Conservation (phyloP, 2,888 invertebrate genomes). For the Apamea sordens region DNA sequence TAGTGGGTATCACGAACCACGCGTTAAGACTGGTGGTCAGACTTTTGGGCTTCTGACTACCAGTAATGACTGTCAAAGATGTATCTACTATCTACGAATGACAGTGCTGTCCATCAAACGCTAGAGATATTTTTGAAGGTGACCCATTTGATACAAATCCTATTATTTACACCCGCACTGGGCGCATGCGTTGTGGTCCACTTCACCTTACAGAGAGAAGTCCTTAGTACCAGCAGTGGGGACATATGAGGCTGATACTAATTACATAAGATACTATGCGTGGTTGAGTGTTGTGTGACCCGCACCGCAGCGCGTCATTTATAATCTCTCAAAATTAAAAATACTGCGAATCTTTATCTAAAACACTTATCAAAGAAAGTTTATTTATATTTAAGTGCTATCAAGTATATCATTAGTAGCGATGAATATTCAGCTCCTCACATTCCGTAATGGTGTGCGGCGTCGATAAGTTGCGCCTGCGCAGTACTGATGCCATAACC, state of each 20-base stretch:
- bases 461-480: constrained; percentile 64
- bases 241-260: not conserved
- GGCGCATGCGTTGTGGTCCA: too few species aligned
- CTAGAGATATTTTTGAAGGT: not conserved
- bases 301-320: not conserved
- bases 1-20: too few species aligned
- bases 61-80: too few species aligned
- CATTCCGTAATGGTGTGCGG: constrained; percentile 53
- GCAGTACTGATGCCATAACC: constrained; percentile 73
- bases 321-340: not conserved
- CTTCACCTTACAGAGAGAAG: too few species aligned
- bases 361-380: not conserved
- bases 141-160: not conserved
- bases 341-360: not conserved
- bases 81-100: too few species aligned
- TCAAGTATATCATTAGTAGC: constrained; percentile 40
- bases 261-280: not conserved
- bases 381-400: constrained; percentile 16
- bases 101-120: not conserved
- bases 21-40: too few species aligned
- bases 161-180: not conserved
- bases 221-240: too few species aligned
- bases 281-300: not conserved
- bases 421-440: constrained; percentile 58
- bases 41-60: too few species aligned